Conservation (phyloP, 2,113 vertebrate species). For the Kryptolebias marmoratus region DNA sequence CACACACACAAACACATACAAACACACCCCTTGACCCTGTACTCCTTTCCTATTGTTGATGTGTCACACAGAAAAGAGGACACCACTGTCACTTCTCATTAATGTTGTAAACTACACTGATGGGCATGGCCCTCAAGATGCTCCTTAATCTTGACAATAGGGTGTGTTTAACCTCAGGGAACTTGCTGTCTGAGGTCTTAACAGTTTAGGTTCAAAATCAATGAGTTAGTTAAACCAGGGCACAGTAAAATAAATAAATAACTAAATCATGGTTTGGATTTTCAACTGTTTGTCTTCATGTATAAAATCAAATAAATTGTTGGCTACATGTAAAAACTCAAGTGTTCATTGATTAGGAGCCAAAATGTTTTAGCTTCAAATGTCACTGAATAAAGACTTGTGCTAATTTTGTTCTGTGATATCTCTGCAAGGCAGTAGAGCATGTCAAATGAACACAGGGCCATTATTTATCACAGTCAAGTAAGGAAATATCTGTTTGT, state of each 20-base stretch:
- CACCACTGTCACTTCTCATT: slow-evolving; percentile 56
- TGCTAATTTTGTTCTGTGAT: not conserved
- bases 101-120: slow-evolving; percentile 40
- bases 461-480: not conserved
- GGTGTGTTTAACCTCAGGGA: not conserved
- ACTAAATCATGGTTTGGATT: not conserved
- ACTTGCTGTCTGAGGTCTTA: not conserved
- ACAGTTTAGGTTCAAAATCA: not conserved
- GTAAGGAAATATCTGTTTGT: not conserved
- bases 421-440: not conserved
- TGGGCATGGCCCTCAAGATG: slow-evolving; percentile 19
- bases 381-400: not conserved
- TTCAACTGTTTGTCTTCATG: not conserved
- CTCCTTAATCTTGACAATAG: slow-evolving; percentile 12
- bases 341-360: not conserved
- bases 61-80: slow-evolving; percentile 44
- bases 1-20: slow-evolving; percentile 9
- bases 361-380: not conserved
- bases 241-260: too few relatives aligned
- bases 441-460: not conserved
- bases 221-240: not conserved
- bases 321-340: not conserved
- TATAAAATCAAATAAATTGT: not conserved
- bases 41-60: slow-evolving; percentile 50
- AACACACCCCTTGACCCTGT: slow-evolving; percentile 43